Base-by-base conservation (phyloP, 2,888 invertebrate genomes). In the Rhogogaster chlorosoma region DNA sequence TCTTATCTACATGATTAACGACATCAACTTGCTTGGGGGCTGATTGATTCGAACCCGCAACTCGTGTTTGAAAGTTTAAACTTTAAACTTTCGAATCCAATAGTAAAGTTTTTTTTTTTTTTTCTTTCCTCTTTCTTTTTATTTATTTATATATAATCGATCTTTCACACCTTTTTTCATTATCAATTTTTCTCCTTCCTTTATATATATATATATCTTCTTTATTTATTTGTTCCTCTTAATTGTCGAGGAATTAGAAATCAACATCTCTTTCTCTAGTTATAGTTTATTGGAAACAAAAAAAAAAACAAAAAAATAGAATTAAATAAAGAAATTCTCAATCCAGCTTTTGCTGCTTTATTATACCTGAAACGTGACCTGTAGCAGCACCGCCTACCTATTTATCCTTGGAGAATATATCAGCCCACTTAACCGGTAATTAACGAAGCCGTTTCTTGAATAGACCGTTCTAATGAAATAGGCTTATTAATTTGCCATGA, bases 1-100 rank as follows among this genome's bases (percentile, higher is more conserved):
- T 78, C 83, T 88, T 89, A 90, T 90, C 88, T 88, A 87, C 88
- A 88, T 89, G 89, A 89, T 89, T 90, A 89, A 89, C 86, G 87
- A 86, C 88, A 84, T 84, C 85, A 87, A 87, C 87, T 89, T 86
- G 49, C 29, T 61, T 4, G 15, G 12, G 4, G 45, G 45, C 61
- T 80, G 80, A 80, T 80, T 80, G 80, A 80, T 80, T 61, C 38
- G 57, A 38, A 22, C 61, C 22, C 18, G n/a, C n/a, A 77, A 77
- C 7, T 45, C 15, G 12, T 12, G 45, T 45, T 12, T 45, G 3
- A 45, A 15, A n/a, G 2, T 42, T 42, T 9, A 10, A 6, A 15
- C 12, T 67, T 67, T 18, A 22, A 42, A 57, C 57, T n/a, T 57
- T 57, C 57, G 57, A 57, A 57, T 57, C n/a, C n/a, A 22, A 57